phyloP scores from a whole-genome alignment of 1,140 invertebrate species.

The Schlechtendalia chinensis region DNA sequence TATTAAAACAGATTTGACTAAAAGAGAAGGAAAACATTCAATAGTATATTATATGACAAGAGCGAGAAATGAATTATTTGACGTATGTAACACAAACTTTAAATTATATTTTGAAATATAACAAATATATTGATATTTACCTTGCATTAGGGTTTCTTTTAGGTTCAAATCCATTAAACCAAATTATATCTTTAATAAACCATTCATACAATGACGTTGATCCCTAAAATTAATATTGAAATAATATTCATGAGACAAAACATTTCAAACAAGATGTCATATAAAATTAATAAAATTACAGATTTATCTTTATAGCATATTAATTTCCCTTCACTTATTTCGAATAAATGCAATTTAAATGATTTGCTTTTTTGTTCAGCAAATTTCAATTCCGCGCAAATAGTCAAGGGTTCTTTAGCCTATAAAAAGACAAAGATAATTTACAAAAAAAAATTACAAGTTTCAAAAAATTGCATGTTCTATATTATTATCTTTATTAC shows the following conservation, averaged over 20 bases:
- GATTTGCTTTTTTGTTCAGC: conserved; percentile 73
- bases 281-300: conserved; percentile 57
- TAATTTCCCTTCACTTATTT: conserved; percentile 75
- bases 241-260: conserved; percentile 19
- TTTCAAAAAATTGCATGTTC: no score
- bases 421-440: conserved; percentile 53
- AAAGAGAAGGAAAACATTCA: no score
- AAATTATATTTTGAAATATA: background rate
- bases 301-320: conserved; percentile 77
- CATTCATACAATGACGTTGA: conserved; percentile 67
- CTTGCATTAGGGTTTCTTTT: conserved; percentile 75
- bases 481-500: conserved; percentile 42
- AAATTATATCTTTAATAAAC: conserved; percentile 74
- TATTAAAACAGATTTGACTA: no score
- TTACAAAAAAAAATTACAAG: no score
- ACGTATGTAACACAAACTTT: no score
- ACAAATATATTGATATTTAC: conserved; percentile 54
- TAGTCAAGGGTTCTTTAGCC: conserved; percentile 62
- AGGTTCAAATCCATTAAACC: conserved; percentile 78
- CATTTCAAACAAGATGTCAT: background rate
- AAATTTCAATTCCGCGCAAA: conserved; percentile 72
- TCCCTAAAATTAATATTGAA: conserved; percentile 58
- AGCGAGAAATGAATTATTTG: no score
- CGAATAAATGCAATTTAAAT: conserved; percentile 74
- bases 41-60: no score